A percentile compares a stretch with the other conserved stretches of the same genome.
Evolutionary conservation across 2,797 vertebrate genomes (phyloP).

Genomic region (Anomalospiza imberbis): DNA sequence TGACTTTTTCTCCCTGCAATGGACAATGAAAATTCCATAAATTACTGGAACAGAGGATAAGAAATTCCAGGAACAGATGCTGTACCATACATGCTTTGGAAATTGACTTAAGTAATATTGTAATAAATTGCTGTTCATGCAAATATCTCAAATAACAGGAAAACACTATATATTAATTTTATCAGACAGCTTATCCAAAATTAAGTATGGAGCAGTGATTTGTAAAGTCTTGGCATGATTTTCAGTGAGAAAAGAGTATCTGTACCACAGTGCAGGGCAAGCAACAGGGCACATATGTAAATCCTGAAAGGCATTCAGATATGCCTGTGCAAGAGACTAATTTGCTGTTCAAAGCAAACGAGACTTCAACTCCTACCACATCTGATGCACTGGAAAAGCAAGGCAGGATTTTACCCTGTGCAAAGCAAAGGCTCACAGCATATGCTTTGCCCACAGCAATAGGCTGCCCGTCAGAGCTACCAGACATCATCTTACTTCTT

Average conservation of each 20-base stretch:
- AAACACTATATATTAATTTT: background rate
- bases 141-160: background rate
- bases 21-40: background rate
- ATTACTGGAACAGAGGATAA: background rate
- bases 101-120: background rate
- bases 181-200: background rate
- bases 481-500: background rate
- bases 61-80: slow-evolving; percentile 11
- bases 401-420: background rate
- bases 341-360: background rate
- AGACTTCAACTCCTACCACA: background rate
- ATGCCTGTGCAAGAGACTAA: background rate
- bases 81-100: background rate
- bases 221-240: background rate
- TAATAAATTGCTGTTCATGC: background rate
- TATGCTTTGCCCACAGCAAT: background rate
- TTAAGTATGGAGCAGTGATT: background rate
- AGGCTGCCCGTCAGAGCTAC: background rate
- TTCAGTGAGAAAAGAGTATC: background rate
- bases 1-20: background rate
- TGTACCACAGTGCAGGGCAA: background rate
- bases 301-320: background rate
- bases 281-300: background rate
- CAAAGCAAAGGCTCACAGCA: background rate
- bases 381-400: background rate